phyloP scores from a whole-genome alignment of 2,113 vertebrate species.

The Nipponia nippon region DNA sequence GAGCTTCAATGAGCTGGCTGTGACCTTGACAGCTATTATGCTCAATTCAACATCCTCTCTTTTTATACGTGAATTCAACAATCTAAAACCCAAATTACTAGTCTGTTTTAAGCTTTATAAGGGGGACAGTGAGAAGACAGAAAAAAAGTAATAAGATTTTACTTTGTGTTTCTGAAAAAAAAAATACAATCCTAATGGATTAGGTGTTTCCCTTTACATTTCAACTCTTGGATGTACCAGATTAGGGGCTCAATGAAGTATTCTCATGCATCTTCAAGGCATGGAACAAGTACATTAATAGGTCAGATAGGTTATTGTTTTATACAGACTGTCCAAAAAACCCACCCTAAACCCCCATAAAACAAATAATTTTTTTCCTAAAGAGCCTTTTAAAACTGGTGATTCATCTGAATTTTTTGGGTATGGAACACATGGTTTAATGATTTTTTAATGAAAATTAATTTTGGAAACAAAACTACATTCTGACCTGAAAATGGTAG shows the following conservation, averaged over 20 bases:
- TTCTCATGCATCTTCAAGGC: neutral
- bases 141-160: neutral
- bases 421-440: neutral
- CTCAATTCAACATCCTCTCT: neutral
- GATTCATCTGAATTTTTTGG: neutral
- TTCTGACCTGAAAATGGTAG: neutral
- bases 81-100: neutral
- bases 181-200: neutral
- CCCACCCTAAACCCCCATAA: accelerated
- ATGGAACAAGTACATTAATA: neutral
- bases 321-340: neutral
- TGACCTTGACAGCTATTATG: neutral
- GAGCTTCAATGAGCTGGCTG: neutral
- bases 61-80: neutral
- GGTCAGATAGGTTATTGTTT: neutral
- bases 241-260: neutral
- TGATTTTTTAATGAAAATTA: neutral
- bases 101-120: neutral
- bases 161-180: neutral
- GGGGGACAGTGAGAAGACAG: neutral
- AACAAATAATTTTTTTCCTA: neutral
- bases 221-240: neutral
- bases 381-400: neutral
- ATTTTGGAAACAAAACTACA: neutral
- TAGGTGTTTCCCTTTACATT: neutral